A percentile compares a stretch with the other conserved stretches of the same genome.
phyloP scores from a whole-genome alignment of 2,797 vertebrate genomes.

The Pipistrellus pipistrellus region DNA sequence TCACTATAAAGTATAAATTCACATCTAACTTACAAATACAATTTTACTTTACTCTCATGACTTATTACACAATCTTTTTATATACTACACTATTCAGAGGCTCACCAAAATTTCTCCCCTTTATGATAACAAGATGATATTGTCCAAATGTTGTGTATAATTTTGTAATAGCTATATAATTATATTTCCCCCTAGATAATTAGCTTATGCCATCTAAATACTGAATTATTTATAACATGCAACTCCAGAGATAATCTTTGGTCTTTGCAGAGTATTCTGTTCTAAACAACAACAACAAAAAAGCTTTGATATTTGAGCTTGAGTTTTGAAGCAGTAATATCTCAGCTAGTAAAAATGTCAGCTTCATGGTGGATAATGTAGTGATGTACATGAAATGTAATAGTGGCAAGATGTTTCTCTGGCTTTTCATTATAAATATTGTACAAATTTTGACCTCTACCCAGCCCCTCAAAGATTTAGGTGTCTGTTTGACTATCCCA shows the following conservation, averaged over 20 bases:
- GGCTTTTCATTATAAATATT: slow-evolving; percentile 80
- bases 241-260: not conserved
- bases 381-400: slow-evolving; percentile 76
- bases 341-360: slow-evolving; percentile 78
- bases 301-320: slow-evolving; percentile 57
- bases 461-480: slow-evolving; percentile 74
- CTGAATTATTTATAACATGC: not conserved
- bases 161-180: not conserved
- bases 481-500: slow-evolving; percentile 74
- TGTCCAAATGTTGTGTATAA: not conserved
- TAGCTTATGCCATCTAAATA: not conserved
- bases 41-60: not conserved
- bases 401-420: slow-evolving; percentile 76
- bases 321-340: slow-evolving; percentile 53
- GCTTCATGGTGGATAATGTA: slow-evolving; percentile 62
- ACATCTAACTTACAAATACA: not conserved
- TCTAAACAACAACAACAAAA: slow-evolving; percentile 35
- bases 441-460: slow-evolving; percentile 77
- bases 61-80: not conserved
- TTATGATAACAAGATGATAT: not conserved
- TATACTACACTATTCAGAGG: fast-evolving
- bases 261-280: not conserved
- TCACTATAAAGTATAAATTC: not conserved
- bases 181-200: not conserved
- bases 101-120: not conserved